Percentiles rank a stretch among this genome's conserved stretches.
Conservation (phyloP, 1,140 invertebrate genomes). For the Pentalonia nigronervosa region DNA sequence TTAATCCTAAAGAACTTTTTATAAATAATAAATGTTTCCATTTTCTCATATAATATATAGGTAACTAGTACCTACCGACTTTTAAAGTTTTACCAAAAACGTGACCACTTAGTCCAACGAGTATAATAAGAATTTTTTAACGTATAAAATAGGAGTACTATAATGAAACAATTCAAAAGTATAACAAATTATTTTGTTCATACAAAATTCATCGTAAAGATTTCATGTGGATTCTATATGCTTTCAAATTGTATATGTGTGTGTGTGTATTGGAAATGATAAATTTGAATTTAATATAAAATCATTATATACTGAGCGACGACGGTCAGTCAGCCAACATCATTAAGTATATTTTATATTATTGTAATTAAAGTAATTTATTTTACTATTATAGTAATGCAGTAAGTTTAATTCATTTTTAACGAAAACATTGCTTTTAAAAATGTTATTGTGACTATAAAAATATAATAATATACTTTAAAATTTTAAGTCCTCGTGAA, state of each 20-base stretch:
- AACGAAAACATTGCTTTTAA: no score
- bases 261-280: no score
- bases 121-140: not conserved
- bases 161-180: not conserved
- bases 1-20: not conserved
- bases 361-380: no score
- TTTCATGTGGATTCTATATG: not conserved
- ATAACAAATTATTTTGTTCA: not conserved
- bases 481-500: no score
- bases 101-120: not conserved
- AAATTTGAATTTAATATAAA: no score
- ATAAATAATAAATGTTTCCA: not conserved
- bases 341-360: no score
- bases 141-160: not conserved
- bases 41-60: not conserved
- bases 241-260: not conserved
- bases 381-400: no score
- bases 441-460: no score
- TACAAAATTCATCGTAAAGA: not conserved
- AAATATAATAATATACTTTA: no score
- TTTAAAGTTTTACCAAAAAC: not conserved
- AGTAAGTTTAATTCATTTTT: no score
- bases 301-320: no score
- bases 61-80: not conserved
- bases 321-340: no score